These are phyloP conservation scores for zebrafish (Danio rerio) DNA, from an alignment of 2,113 vertebrate species.

Conservation along the genomic window DNA sequence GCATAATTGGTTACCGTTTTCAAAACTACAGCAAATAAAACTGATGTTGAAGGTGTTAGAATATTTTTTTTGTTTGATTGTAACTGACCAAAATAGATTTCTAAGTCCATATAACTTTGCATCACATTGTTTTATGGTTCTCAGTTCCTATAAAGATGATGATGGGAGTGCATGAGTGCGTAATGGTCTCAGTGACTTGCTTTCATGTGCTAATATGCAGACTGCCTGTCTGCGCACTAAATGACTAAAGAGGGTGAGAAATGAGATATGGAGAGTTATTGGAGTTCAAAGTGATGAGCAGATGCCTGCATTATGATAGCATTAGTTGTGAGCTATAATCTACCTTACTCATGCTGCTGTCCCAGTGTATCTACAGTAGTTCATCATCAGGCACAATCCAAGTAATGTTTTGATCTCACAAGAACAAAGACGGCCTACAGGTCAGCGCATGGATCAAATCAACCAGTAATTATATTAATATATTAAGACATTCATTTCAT, in stretches of 20 bases:
- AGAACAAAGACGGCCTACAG: constrained; percentile 6
- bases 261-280: constrained; percentile 28
- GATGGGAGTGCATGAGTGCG: constrained; percentile 10
- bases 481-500: not conserved
- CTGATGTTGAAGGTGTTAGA: too few species aligned
- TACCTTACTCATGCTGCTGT: constrained; percentile 31
- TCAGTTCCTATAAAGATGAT: not conserved
- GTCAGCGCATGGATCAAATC: constrained; percentile 1
- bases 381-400: not conserved
- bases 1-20: too few species aligned
- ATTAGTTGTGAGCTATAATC: constrained; percentile 13
- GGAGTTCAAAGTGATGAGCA: constrained; percentile 43
- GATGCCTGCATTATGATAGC: not conserved
- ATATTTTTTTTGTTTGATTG: too few species aligned
- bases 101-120: not conserved
- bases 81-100: too few species aligned
- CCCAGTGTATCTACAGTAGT: not conserved
- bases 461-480: constrained; percentile 3
- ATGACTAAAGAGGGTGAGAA: constrained; percentile 31
- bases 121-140: not conserved
- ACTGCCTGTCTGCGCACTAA: constrained; percentile 33
- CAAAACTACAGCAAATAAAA: too few species aligned
- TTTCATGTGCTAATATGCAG: constrained; percentile 55
- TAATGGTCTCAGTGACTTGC: constrained; percentile 47
- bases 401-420: not conserved